Evolutionary conservation across 2,888 invertebrate genomes (phyloP), one percentile per base, ranked within the genome.

Genomic region (Galeruca laticollis): DNA sequence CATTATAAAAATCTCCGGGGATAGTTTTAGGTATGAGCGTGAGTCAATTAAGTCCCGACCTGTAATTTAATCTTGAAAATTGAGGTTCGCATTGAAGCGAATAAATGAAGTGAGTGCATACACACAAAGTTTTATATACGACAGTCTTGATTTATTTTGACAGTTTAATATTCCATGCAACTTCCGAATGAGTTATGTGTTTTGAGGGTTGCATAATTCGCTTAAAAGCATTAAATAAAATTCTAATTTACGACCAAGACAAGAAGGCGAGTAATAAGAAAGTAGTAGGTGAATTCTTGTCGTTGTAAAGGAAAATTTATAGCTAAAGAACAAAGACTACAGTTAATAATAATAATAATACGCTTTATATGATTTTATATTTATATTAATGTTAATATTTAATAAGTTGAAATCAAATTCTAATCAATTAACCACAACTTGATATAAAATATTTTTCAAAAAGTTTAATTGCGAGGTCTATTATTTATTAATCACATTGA

Each of bases 31-130:
- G 68, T 62, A 68, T 21, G 61, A 62, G 68, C 62, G 68, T 70
- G 60, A 60, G 52, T 67, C 68, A 73, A 73, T 73, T 71, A 73
- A 69, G 60, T 62, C 56, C 60, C 69, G 62, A 69, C 73, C 67
- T 69, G 71, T 69, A 67, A 61, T 73, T 71, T 61, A 73, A 70
- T 73, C 72, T 66, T 43, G 62, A 51, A 66, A 67, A 67, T 66
- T 59, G 66, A 68, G 52, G 63, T 71, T 64, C 47, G 35, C 59
- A 59, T 43, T 15, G 56, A 18, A 54, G 56, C 56, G 56, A 70
- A 51, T 67, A 70, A 70, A 70, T 62, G 52, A 54, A 65, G 31
- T 66, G 54, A 65, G 51, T 66, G 52, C 62, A 71, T 62, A 57
- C 15, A 57, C 35, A 61, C 63, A 60, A 68, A 71, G 64, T 68